Evolutionary conservation across 2,888 invertebrate species (phyloP).

Genomic region (Spilarctia lutea): DNA sequence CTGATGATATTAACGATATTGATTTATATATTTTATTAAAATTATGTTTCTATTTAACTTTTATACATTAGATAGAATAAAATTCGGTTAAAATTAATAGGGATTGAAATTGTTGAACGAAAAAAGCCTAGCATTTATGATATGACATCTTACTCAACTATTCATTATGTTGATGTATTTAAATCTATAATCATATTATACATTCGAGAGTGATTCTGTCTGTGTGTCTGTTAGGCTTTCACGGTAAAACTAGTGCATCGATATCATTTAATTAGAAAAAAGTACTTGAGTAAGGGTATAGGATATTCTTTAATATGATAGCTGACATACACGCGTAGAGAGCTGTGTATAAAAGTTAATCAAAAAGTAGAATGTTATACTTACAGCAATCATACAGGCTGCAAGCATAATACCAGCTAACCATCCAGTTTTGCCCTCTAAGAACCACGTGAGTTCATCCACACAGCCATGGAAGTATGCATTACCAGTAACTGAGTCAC

Average conservation of each 20-base stretch:
- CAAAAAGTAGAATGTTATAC: slow-evolving; percentile 48
- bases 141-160: background rate
- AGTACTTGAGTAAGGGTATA: no score
- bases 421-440: slow-evolving; percentile 94
- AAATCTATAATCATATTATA: background rate
- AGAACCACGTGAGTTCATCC: slow-evolving; percentile 95
- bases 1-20: no score
- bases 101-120: background rate
- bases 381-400: slow-evolving; percentile 92
- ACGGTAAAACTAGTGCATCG: no score
- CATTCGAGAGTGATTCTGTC: no score
- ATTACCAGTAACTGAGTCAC: slow-evolving; percentile 95
- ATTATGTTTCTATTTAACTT: background rate
- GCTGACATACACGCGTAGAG: no score
- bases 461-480: slow-evolving; percentile 96
- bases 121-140: background rate
- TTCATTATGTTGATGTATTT: background rate
- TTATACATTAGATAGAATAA: background rate
- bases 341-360: no score
- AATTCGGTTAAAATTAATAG: background rate
- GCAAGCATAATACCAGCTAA: slow-evolving; percentile 92
- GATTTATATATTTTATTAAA: background rate
- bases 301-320: no score
- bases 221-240: no score
- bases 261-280: no score